Base-by-base conservation (phyloP, 2,113 vertebrate genomes). In the Murina feae region DNA sequence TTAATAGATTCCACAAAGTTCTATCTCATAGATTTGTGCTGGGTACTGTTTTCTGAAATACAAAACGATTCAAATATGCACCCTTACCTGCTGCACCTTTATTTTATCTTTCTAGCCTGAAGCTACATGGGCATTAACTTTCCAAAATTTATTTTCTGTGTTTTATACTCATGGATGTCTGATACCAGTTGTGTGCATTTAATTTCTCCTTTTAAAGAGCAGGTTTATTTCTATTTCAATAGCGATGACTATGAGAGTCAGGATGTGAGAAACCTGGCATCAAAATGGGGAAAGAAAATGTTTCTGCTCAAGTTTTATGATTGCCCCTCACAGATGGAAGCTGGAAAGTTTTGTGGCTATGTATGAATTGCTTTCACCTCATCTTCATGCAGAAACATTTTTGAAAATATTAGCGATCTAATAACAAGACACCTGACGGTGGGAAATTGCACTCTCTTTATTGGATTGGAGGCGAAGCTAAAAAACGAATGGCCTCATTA, bases 391-490 rank as follows among this genome's bases (percentile, higher is more conserved):
- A 93, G 69, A 91, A 83, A 79, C 0, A 23, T 21, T 89, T 92
- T 89, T 82, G 32, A 79, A 75, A 96, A 78, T 89, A 35, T 87
- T 83, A 68, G 32, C 88, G 88, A 97, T 68, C 37, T 97, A 95
- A 93, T 89, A 96, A 95, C 60, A 32, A 93, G 74, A 95, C 49
- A 82, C 6, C 37, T 89, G 51, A 66, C 16, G 91, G 42, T 60
- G 91, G 96, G 95, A 76, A 96, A 93, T 89, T 96, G 93, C 91
- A 74, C 35, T 58, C 4, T 74, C 44, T 85, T 92, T 86, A 78
- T 92, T 58, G 87, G 92, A 93, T 79, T 95, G 91, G 35, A 96
- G 68, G 60, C 72, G 97, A 89, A 76, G 71, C 81, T 96, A 91
- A 90, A 65, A 96, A 69, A 93, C 55, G 5, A 1, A 96, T 49